Evolutionary conservation across 2,113 vertebrate genomes (phyloP).

Genomic region (Brachyhypopomus occidentalis): DNA sequence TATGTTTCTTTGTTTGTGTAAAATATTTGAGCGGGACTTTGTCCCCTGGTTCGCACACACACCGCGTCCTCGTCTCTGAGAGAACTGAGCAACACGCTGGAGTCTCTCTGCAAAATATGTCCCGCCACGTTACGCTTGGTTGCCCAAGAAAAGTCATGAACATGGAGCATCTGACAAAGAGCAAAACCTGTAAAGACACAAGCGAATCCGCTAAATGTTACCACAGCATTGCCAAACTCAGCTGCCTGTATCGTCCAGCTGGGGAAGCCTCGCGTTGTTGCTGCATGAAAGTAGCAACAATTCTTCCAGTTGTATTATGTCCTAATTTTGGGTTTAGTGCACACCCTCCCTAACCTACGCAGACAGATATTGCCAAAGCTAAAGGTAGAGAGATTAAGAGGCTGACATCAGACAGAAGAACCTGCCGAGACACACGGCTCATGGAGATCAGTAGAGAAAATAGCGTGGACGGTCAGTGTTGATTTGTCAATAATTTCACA

Average conservation of each 20-base stretch:
- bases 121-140: constrained; percentile 1
- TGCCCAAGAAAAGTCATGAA: constrained; percentile 3
- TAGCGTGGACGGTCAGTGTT: constrained; percentile 16
- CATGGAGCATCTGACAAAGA: neutral
- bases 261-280: neutral
- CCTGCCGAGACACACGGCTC: constrained; percentile 28
- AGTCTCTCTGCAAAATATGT: neutral
- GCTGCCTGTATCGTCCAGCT: neutral
- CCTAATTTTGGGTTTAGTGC: neutral
- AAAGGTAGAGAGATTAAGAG: constrained; percentile 28
- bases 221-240: no score
- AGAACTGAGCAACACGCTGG: constrained; percentile 2
- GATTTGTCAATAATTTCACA: neutral
- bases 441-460: constrained; percentile 15
- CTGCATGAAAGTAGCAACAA: neutral
- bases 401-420: neutral
- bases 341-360: no score
- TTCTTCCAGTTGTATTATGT: neutral
- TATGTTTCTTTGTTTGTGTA: neutral
- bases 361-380: neutral
- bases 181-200: no score
- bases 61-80: neutral
- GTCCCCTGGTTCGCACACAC: constrained; percentile 5
- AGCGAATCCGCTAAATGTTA: no score
- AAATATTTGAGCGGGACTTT: neutral